Base-by-base conservation (phyloP, 2,113 vertebrate genomes). In the Saccopteryx bilineata region DNA sequence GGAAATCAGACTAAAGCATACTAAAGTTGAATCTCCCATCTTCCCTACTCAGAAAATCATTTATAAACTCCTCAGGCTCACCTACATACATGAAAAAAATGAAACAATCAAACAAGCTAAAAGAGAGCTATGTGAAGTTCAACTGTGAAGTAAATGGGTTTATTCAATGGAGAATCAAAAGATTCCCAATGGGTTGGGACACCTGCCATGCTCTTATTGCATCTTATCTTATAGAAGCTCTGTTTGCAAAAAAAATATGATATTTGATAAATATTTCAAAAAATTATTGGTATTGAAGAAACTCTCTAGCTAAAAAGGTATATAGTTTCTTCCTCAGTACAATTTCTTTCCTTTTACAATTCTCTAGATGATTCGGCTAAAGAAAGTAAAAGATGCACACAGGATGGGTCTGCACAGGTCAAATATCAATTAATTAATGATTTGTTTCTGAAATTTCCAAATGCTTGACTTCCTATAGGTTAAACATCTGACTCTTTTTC, bases 1-100 rank as follows among this genome's bases (percentile, higher is more conserved):
- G 93, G 83, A 97, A 96, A 97, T 88, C 87, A 96, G 68, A 69
- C 61, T 81, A 69, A 21, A 72, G 71, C 75, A 92, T 7, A 50
- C 17, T 31, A 12, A 90, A 87, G 88, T 69, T 60, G 86, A 87
- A 91, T 50, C 12, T 87, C 48, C 75, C 50, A 84, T 65, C 18
- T 81, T 96, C 68, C 13, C 12, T 50, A 48, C 39, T 72, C 72
- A 92, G 66, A 96, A 96, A 92, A 60, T 87, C 71, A 88, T 85
- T 54, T 81, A 72, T 50, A 93, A 87, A 90, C 8, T 92, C 66
- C 79, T 89, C 71, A 54, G 94, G 61, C 63, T 94, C 46, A 63
- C 75, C 31, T 71, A 33, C 9, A n/a, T 13, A 60, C 13, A 63
- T 6, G 56, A 31, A 72, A 92, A 71, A 71, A 58, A 78, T 39